phyloP scores from a whole-genome alignment of 2,113 vertebrate genomes.

The Mesembrinibis cayennensis region DNA sequence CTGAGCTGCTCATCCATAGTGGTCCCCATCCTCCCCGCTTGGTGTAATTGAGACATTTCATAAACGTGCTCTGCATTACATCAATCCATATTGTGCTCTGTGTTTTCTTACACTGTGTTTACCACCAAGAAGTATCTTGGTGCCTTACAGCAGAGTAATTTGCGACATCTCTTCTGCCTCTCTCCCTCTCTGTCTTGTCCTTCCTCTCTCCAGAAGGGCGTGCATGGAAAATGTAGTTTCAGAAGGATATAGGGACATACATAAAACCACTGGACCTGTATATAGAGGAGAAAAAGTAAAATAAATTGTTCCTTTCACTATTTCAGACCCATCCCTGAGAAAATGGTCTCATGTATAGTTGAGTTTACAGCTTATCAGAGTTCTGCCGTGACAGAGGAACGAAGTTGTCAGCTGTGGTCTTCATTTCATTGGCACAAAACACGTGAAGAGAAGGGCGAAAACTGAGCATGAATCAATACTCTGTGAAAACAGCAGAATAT shows the following conservation, averaged over 20 bases:
- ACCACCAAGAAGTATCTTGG: neutral
- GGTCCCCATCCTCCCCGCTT: neutral
- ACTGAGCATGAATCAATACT: neutral
- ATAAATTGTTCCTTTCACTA: neutral
- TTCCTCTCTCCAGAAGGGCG: neutral
- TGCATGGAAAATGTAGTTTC: neutral
- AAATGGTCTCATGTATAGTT: neutral
- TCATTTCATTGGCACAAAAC: neutral
- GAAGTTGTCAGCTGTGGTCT: neutral
- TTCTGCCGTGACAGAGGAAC: neutral
- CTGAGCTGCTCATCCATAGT: neutral
- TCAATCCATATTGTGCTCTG: neutral
- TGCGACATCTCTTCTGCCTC: neutral
- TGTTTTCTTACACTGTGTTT: neutral
- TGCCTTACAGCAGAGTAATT: neutral
- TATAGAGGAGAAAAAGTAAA: neutral
- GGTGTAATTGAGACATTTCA: neutral
- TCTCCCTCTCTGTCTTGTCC: neutral
- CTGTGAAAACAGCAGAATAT: neutral
- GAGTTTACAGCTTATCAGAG: neutral
- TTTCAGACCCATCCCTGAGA: neutral
- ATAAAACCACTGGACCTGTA: neutral
- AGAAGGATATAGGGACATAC: neutral
- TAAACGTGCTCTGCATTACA: neutral
- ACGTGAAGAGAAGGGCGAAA: neutral